Evolutionary conservation across 2,888 invertebrate species (phyloP), one percentile per base, ranked within the genome.

Genomic region (Tineola bisselliella): DNA sequence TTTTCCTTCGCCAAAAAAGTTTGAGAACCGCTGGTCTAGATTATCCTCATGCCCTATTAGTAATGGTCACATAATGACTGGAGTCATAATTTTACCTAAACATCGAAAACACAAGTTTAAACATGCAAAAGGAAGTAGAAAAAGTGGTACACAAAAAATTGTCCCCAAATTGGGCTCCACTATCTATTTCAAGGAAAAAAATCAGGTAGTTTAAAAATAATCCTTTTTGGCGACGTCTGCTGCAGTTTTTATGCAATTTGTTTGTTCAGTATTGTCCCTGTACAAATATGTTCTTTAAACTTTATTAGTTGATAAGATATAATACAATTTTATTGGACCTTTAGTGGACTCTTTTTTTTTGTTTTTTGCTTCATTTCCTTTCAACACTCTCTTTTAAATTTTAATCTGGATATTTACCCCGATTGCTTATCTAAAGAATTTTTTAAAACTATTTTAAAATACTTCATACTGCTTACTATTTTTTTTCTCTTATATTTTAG

Each of bases 161-260:
- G 48, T 48, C 48, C 17, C 48, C 48, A 48, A 48, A 48, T 48
- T 48, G 48, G 6, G 4, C 48, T 13, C 10, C 15, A 48, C 18
- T 48, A 48, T 48, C 48, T 48, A 48, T 48, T 48, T 48, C n/a
- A 48, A 44, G 4, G 4, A 48, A 48, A 19, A 56, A 56, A 25
- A n/a, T 25, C 56, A 56, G 56, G 56, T 56, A 56, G 56, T 56
- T 25, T 8, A 18, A 18, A 8, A n/a, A 4, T 56, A 56, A 56
- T 56, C 56, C 56, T 56, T 56, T 56, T 15, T 48, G 48, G 48
- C 48, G 38, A 38, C 38, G 38, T 38, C 38, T 48, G 17, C 48
- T 48, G 48, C 15, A 48, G 8, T 48, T 48, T 48, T 48, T 48
- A 48, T 48, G 48, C 48, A 48, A 48, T 13, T 15, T n/a, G n/a